A percentile compares a stretch with the other conserved stretches of the same genome.
Conservation (phyloP, 2,113 vertebrate species). For the Anolis carolinensis region DNA sequence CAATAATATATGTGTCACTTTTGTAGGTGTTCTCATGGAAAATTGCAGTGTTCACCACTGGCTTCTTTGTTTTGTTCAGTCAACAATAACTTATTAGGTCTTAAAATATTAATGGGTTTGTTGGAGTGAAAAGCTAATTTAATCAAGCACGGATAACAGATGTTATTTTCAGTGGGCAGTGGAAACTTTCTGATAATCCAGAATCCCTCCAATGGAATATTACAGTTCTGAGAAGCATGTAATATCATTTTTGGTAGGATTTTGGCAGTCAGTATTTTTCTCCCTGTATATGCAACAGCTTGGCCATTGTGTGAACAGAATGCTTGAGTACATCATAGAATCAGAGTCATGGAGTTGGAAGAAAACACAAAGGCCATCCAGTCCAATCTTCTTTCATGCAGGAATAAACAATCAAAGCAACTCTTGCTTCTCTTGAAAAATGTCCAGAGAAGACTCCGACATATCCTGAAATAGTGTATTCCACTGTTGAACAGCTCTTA, state of each 20-base stretch:
- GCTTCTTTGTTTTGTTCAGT: conserved; percentile 1
- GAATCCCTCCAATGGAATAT: not conserved
- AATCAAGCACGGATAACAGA: conserved; percentile 11
- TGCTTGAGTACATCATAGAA: too few species aligned
- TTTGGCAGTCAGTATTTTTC: not conserved
- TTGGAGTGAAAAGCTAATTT: conserved; percentile 9
- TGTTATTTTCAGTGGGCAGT: not conserved
- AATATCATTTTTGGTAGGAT: not conserved
- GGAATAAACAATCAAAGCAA: too few species aligned
- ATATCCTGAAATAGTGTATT: too few species aligned
- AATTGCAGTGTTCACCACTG: not conserved
- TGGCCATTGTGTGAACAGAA: too few species aligned
- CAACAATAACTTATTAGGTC: conserved; percentile 12
- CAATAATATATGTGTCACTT: not conserved
- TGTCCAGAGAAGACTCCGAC: too few species aligned
- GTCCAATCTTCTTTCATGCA: too few species aligned
- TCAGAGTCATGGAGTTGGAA: too few species aligned
- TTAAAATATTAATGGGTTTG: conserved; percentile 9
- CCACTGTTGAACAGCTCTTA: too few species aligned
- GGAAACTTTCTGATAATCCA: not conserved
- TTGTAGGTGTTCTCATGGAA: not conserved
- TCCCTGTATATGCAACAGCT: not conserved
- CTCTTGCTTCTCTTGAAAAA: too few species aligned
- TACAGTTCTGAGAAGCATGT: not conserved
- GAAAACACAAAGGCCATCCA: too few species aligned